Percentiles rank a stretch among this genome's conserved stretches.
Evolutionary conservation across 1,140 invertebrate genomes (phyloP).

Genomic region (Scaptomyza pallida): DNA sequence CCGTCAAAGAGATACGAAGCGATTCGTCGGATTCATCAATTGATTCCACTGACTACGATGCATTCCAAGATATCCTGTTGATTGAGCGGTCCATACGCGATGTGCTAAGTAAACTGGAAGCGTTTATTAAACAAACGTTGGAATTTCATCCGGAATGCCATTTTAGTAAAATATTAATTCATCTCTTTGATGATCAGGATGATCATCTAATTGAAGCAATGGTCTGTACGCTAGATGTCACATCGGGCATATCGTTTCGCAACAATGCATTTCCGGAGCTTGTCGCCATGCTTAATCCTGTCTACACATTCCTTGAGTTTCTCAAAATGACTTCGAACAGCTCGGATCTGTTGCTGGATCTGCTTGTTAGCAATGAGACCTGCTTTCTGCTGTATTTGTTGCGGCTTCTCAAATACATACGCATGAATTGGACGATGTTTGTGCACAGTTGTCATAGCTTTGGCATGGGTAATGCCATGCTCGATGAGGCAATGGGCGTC

Average conservation of each 20-base stretch:
- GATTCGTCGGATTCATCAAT: constrained; percentile 93
- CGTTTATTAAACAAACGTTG: constrained; percentile 91
- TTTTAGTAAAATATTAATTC: constrained; percentile 93
- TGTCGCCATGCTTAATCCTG: constrained; percentile 91
- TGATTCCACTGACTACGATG: constrained; percentile 92
- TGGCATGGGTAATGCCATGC: constrained; percentile 86
- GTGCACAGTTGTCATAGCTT: constrained; percentile 89
- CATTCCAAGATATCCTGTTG: constrained; percentile 94
- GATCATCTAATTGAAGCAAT: constrained; percentile 96
- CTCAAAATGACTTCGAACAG: constrained; percentile 92
- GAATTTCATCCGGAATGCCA: constrained; percentile 94
- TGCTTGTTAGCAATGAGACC: constrained; percentile 95
- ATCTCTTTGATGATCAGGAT: constrained; percentile 95
- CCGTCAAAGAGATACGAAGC: constrained; percentile 94
- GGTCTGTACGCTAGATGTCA: constrained; percentile 95
- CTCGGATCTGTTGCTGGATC: constrained; percentile 92
- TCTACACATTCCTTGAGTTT: constrained; percentile 93
- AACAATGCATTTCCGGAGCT: constrained; percentile 91
- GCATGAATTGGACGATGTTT: constrained; percentile 93
- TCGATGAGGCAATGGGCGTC: constrained; percentile 93
- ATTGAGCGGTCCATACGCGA: constrained; percentile 93
- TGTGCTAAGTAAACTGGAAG: constrained; percentile 91
- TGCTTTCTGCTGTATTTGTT: constrained; percentile 94
- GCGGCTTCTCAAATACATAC: constrained; percentile 93
- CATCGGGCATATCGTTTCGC: constrained; percentile 91